Evolutionary conservation across 2,888 invertebrate species (phyloP), one percentile per base, ranked within the genome.

Genomic region (Cheiracanthium punctorium): DNA sequence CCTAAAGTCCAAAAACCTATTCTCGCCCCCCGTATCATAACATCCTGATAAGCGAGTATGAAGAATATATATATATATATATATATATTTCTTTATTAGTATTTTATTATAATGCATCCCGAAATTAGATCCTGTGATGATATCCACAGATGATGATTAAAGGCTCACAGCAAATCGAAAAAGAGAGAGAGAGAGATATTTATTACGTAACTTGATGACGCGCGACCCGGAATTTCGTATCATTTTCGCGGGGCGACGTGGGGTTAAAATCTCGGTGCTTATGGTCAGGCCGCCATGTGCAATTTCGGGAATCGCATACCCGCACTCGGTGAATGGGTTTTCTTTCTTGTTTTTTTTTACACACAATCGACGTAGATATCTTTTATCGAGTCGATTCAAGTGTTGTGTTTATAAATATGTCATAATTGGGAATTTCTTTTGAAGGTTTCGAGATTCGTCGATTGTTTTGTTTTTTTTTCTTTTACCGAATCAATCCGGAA

Each of bases 331-430:
- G n/a, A n/a, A n/a, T n/a, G n/a, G n/a, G n/a, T n/a, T n/a, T n/a
- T n/a, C n/a, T n/a, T n/a, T n/a, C n/a, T n/a, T n/a, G n/a, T n/a
- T 10, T 37, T 37, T 10, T 37, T 37, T 37, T 10, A 37, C 10
- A 4, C 4, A 37, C 37, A 7, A 37, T 10, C 10, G 7, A 7
- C 37, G 10, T 4, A 37, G 37, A 37, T 37, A 37, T 17, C 28
- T 43, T 37, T 43, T 71, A 71, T 71, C 71, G 29, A 32, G 17
- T 7, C 4, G 28, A 37, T 71, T 28, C 43, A 71, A 71, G 37
- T 28, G 43, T 71, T 71, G 24, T 71, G 43, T 71, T 71, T 71
- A 43, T 71, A 43, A 71, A 71, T 24, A n/a, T n/a, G n/a, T n/a
- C n/a, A n/a, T n/a, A n/a, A n/a, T n/a, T n/a, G n/a, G n/a, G n/a